Percentiles rank a stretch among this genome's conserved stretches.
phyloP scores from a whole-genome alignment of 2,113 vertebrate species.

The Scolopax mira region DNA sequence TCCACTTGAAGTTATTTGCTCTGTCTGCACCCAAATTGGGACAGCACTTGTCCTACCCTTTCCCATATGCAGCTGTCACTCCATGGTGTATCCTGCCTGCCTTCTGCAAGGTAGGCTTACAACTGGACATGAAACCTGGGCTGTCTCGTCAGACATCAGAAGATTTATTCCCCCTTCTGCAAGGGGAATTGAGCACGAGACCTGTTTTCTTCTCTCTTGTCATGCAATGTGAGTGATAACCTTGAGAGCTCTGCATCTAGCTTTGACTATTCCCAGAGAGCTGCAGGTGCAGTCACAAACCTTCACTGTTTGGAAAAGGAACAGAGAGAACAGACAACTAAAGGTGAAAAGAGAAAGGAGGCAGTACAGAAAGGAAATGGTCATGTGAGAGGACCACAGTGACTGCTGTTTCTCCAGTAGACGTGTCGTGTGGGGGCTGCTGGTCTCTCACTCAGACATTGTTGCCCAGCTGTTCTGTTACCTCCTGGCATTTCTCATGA shows the following conservation, averaged over 20 bases:
- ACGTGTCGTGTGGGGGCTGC: neutral
- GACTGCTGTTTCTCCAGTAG: neutral
- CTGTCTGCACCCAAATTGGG: fast-evolving
- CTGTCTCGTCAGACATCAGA: neutral
- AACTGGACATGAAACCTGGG: neutral
- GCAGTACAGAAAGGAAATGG: neutral
- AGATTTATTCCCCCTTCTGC: neutral
- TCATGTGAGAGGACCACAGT: neutral
- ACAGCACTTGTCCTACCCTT: neutral
- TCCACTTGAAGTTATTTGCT: neutral
- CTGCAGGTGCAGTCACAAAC: neutral
- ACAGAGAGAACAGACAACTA: neutral
- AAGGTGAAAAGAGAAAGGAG: neutral
- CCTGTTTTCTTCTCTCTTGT: neutral
- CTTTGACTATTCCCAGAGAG: neutral
- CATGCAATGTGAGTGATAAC: neutral
- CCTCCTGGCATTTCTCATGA: neutral
- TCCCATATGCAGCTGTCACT: neutral
- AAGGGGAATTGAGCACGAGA: neutral
- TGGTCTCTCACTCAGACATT: neutral
- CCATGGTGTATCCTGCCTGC: neutral
- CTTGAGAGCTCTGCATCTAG: neutral
- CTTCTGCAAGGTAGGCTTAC: neutral
- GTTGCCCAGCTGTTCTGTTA: neutral
- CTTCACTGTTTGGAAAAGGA: neutral